Percentiles rank a stretch among this genome's conserved stretches.
Conservation (phyloP, 2,888 invertebrate species). For the Odontomyia ornata region DNA sequence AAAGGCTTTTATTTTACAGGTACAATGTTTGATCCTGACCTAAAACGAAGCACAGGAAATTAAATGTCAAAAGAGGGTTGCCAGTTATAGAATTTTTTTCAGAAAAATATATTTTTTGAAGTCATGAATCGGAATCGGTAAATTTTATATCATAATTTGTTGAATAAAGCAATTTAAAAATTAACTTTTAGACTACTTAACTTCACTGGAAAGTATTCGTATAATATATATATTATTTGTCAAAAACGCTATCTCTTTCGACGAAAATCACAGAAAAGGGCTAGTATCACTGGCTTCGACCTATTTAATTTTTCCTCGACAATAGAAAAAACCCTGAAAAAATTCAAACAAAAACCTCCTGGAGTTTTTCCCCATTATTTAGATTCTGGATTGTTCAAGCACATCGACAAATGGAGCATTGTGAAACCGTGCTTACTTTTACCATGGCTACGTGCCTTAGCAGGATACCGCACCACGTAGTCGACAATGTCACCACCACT, state of each 20-base stretch:
- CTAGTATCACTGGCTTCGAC: not conserved
- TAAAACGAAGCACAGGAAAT: not conserved
- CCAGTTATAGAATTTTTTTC: not conserved
- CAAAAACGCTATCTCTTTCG: not conserved
- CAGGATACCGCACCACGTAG: not conserved
- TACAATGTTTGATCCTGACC: slow-evolving; percentile 17
- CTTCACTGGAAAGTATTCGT: not conserved
- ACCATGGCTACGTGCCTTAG: not conserved
- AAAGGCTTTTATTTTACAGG: not conserved
- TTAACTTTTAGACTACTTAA: not conserved
- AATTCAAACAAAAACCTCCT: too few species aligned
- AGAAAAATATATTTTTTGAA: not conserved
- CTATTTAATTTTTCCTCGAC: not conserved
- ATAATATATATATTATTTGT: not conserved
- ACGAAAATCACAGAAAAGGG: not conserved
- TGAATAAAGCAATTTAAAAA: not conserved
- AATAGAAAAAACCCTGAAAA: not conserved
- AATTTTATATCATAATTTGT: not conserved
- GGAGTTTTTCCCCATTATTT: not conserved
- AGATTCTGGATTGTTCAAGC: not conserved
- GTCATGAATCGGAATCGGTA: too few species aligned
- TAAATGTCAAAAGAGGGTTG: not conserved
- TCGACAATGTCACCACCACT: too few species aligned
- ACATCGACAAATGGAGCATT: slow-evolving; percentile 1
- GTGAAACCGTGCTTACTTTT: not conserved